Evolutionary conservation across 2,797 vertebrate species (phyloP), one percentile per base, ranked within the genome.

Genomic region (Pterois miles): DNA sequence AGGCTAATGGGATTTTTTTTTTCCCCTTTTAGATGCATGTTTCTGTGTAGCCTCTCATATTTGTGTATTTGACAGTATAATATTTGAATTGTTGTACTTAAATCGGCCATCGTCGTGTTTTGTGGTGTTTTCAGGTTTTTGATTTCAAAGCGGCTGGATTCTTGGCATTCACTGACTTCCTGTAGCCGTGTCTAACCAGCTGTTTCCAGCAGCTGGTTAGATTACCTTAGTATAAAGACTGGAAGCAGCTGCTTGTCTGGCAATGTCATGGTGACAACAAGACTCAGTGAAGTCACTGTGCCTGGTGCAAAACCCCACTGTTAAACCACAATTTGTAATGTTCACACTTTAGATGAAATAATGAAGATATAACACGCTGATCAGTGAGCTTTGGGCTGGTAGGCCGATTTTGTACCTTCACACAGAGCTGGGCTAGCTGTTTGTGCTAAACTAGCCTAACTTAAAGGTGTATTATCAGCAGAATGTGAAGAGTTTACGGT

Each of bases 1-100:
- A 74, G 81, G 85, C 77, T 88, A 85, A 90, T 87, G 31, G 78
- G 81, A 79, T 81, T 57, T 88, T 71, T 58, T 53, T 66, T 56
- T 67, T 59, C 22, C 13, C 13, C 22, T 68, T 43, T 25, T 16
- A 65, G 72, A 69, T 80, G 63, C 82, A 56, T 70, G 78, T 69
- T 82, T 57, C 50, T 43, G 22, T 71, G 20, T 56, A 9, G 23
- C 33, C 12, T 25, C 48, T 36, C 6, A 9, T 66, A 36, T 73
- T 70, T 65, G 23, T 69, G 58, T n/a, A 9, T 71, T 48, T 60
- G 38, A 38, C 63, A 63, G 9, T 18, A 11, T 38, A 16, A 52
- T 67, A 1, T 48, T 62, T 48, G 10, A 16, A 20, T 64, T 60
- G 12, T 33, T 59, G 29, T 50, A 7, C 29, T 50, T 66, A 64